A percentile compares a stretch with the other conserved stretches of the same genome.
Evolutionary conservation across 2,113 vertebrate species (phyloP).

Genomic region (Varanus komodoensis): DNA sequence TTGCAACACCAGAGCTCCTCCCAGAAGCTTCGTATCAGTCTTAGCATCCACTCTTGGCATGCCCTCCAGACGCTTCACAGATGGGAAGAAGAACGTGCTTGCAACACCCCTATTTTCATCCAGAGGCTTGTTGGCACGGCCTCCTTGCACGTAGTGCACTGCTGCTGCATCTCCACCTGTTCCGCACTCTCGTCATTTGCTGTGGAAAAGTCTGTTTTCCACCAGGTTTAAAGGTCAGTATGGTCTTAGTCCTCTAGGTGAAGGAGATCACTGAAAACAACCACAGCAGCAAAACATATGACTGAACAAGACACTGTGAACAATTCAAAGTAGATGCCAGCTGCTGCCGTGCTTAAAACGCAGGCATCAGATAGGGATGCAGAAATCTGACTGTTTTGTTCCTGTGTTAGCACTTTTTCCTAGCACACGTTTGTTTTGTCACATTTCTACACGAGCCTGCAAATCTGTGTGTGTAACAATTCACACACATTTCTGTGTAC

Average conservation of each 20-base stretch:
- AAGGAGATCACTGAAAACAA: not conserved
- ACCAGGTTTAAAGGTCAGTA: not conserved
- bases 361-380: not conserved
- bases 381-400: not conserved
- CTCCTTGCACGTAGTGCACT: too few relatives aligned
- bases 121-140: not conserved
- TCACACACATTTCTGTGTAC: too few relatives aligned
- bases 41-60: not conserved
- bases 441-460: too few relatives aligned
- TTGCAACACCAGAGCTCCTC: conserved; percentile 51
- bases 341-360: not conserved
- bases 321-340: not conserved
- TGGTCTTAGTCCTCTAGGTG: not conserved
- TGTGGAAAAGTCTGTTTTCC: not conserved
- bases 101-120: not conserved
- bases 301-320: not conserved
- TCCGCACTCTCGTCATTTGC: not conserved
- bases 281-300: too few relatives aligned
- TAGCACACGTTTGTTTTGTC: too few relatives aligned
- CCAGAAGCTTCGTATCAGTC: conserved; percentile 30
- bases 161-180: not conserved
- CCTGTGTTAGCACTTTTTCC: too few relatives aligned
- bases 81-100: not conserved
- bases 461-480: too few relatives aligned
- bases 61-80: not conserved